These are phyloP conservation scores for Arvicanthis niloticus DNA, from an alignment of 2,113 vertebrate species.

Conservation along the genomic window DNA sequence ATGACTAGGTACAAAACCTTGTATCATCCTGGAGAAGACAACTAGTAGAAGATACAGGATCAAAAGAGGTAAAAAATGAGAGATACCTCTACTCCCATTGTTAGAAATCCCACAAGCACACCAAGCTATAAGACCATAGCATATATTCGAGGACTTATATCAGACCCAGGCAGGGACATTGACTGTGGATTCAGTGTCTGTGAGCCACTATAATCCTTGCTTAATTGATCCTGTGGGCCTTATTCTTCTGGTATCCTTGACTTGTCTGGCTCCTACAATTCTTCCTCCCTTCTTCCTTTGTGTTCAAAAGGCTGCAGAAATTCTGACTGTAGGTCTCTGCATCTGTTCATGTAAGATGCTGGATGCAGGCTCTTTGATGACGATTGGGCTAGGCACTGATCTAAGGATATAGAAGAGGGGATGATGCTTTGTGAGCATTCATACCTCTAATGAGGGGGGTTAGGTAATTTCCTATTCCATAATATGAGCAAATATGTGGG, in stretches of 20 bases:
- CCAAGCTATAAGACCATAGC: neutral
- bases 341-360: neutral
- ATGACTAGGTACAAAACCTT: no score
- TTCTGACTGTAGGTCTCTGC: neutral
- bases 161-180: neutral
- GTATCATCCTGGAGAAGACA: neutral
- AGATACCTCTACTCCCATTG: neutral
- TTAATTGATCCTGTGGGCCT: neutral
- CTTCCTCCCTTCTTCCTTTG: neutral
- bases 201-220: neutral
- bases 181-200: neutral
- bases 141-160: neutral
- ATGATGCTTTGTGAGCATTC: neutral
- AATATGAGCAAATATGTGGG: neutral
- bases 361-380: neutral
- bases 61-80: neutral
- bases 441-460: accelerated
- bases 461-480: neutral
- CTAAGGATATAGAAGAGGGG: neutral
- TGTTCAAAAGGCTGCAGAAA: neutral
- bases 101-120: neutral
- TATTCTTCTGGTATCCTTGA: neutral
- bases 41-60: neutral
- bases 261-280: neutral
- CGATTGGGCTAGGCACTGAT: neutral